Conservation (phyloP, 2,888 invertebrate species). For the Caenorhabditis imperialis region DNA sequence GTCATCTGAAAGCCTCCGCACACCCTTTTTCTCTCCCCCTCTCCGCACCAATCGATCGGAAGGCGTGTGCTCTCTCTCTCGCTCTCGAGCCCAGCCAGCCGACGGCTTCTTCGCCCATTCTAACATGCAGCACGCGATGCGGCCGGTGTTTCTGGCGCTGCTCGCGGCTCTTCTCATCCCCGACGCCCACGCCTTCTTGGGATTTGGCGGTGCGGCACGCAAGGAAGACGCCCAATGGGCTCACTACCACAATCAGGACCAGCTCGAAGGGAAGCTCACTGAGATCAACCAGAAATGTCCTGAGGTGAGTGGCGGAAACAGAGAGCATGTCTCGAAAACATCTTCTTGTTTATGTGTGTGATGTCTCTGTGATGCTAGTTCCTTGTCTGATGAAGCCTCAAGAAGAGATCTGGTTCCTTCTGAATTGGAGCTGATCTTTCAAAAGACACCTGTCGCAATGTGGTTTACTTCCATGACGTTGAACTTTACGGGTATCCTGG, state of each 20-base stretch:
- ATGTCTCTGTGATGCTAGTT: too few species aligned
- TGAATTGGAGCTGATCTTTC: too few species aligned
- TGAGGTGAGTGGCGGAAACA: constrained; percentile 82
- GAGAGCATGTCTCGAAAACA: too few species aligned
- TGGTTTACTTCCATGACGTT: too few species aligned
- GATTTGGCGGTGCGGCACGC: constrained; percentile 42
- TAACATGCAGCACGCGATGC: constrained; percentile 47
- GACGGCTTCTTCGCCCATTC: constrained; percentile 35
- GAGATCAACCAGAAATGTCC: constrained; percentile 84
- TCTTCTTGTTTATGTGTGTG: too few species aligned
- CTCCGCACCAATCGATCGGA: constrained; percentile 20
- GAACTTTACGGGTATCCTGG: too few species aligned
- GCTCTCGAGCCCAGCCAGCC: constrained; percentile 3
- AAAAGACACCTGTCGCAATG: too few species aligned
- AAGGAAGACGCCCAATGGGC: constrained; percentile 67
- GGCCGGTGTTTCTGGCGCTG: constrained; percentile 30
- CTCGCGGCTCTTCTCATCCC: constrained; percentile 19
- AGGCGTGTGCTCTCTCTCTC: constrained; percentile 4
- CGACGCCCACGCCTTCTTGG: constrained; percentile 48
- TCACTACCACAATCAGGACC: constrained; percentile 74
- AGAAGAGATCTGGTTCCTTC: too few species aligned
- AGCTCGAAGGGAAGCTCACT: constrained; percentile 65
- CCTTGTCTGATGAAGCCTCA: too few species aligned
- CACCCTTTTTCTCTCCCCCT: constrained; percentile 4
- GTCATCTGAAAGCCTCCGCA: constrained; percentile 24